phyloP scores from a whole-genome alignment of 2,113 vertebrate genomes.

The Anas platyrhynchos region DNA sequence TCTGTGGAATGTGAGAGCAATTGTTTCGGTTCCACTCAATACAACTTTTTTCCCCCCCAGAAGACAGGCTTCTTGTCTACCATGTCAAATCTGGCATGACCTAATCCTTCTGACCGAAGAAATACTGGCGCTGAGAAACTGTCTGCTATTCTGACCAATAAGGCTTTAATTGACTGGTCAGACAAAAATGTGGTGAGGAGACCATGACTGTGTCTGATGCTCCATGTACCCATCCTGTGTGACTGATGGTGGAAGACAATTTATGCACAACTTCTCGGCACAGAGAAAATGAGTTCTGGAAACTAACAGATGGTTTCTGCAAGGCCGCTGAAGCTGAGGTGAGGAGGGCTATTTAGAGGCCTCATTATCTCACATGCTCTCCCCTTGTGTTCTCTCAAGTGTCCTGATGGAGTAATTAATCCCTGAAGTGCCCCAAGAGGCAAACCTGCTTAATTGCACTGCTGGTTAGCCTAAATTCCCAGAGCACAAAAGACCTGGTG shows the following conservation, averaged over 20 bases:
- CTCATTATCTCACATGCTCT: not conserved
- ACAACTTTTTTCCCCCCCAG: not conserved
- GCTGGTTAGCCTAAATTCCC: slow-evolving; percentile 7
- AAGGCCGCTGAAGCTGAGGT: not conserved
- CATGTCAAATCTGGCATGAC: not conserved
- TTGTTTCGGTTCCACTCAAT: not conserved
- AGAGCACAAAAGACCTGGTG: not conserved
- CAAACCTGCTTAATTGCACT: slow-evolving; percentile 5
- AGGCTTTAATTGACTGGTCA: not conserved
- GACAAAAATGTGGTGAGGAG: not conserved
- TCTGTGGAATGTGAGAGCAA: not conserved
- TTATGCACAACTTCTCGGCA: not conserved
- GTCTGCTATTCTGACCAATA: not conserved
- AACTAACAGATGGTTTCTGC: slow-evolving; percentile 15
- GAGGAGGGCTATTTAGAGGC: not conserved
- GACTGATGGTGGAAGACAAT: not conserved
- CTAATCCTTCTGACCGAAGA: not conserved
- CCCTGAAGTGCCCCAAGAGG: slow-evolving; percentile 32
- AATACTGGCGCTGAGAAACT: not conserved
- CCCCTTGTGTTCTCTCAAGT: not conserved
- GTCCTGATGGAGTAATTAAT: slow-evolving; percentile 53
- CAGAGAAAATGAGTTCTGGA: not conserved
- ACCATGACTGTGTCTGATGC: not conserved
- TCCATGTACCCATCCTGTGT: not conserved
- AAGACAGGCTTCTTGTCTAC: not conserved